phyloP scores from a whole-genome alignment of 1,140 invertebrate species.

The Magallana ariakensis region DNA sequence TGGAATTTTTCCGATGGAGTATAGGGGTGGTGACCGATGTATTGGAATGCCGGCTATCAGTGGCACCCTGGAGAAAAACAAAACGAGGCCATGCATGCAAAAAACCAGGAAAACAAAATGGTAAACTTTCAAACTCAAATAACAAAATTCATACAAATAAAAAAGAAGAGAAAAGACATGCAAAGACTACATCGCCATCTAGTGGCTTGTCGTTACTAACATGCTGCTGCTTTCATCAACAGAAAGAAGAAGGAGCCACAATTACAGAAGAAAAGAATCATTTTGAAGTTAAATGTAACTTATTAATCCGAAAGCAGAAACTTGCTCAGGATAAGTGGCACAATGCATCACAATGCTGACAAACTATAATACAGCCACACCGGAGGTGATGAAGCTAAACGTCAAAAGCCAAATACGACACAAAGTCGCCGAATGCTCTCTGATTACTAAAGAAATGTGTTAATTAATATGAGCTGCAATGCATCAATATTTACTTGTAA shows the following conservation, averaged over 20 bases:
- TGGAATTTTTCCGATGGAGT: conserved; percentile 77
- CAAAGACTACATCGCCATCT: conserved; percentile 1
- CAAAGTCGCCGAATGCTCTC: too few relatives aligned
- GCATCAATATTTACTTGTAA: conserved; percentile 29
- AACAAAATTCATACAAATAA: conserved; percentile 33
- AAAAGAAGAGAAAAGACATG: conserved; percentile 21
- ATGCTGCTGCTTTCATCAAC: not conserved
- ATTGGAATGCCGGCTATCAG: conserved; percentile 61
- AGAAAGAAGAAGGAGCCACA: too few relatives aligned
- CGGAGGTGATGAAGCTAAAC: conserved; percentile 2
- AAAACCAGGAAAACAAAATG: conserved; percentile 25
- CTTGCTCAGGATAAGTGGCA: not conserved
- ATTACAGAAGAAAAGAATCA: too few relatives aligned
- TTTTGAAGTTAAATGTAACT: too few relatives aligned
- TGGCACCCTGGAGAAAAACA: conserved; percentile 62
- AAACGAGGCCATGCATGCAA: conserved; percentile 50
- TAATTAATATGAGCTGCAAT: not conserved
- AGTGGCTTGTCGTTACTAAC: not conserved
- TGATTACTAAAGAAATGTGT: not conserved
- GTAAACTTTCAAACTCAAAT: conserved; percentile 25
- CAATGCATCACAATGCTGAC: conserved; percentile 13
- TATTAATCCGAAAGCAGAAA: not conserved
- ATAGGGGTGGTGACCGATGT: conserved; percentile 70
- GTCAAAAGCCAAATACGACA: too few relatives aligned
- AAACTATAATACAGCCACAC: not conserved